Evolutionary conservation across 2,888 invertebrate species (phyloP).

Genomic region (Mimas tiliae): DNA sequence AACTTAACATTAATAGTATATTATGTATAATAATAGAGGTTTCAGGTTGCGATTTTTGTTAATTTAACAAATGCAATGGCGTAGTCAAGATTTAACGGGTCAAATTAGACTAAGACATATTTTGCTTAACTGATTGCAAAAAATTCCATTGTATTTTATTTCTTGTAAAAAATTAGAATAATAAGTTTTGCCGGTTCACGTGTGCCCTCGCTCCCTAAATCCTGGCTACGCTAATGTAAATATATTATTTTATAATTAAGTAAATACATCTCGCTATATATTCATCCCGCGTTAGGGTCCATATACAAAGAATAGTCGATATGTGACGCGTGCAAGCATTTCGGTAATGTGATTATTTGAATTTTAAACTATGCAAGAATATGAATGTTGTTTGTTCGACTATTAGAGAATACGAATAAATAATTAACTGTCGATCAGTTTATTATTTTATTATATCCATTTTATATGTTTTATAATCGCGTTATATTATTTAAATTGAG

Average conservation of each 20-base stretch:
- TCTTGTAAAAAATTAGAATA: constrained; percentile 2
- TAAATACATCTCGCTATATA: not conserved
- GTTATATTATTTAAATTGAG: too few relatives aligned
- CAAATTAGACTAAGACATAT: not conserved
- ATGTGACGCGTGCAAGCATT: not conserved
- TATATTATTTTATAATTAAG: not conserved
- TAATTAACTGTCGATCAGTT: not conserved
- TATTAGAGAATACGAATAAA: constrained; percentile 11
- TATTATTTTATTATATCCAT: not conserved
- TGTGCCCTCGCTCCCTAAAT: not conserved
- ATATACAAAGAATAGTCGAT: not conserved
- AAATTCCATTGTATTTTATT: not conserved
- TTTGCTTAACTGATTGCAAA: not conserved
- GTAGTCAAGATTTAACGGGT: constrained; percentile 4
- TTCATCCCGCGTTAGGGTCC: not conserved
- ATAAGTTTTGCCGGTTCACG: not conserved
- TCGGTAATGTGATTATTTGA: constrained; percentile 10
- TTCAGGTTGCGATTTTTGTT: not conserved
- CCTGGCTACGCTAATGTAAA: constrained; percentile 1
- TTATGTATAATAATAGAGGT: not conserved
- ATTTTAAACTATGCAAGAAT: constrained; percentile 3
- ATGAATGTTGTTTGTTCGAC: constrained; percentile 16
- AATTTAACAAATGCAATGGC: not conserved
- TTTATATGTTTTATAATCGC: not conserved
- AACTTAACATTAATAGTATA: constrained; percentile 19